Conservation (phyloP, 2,113 vertebrate genomes). For the Toxotes chatareus region DNA sequence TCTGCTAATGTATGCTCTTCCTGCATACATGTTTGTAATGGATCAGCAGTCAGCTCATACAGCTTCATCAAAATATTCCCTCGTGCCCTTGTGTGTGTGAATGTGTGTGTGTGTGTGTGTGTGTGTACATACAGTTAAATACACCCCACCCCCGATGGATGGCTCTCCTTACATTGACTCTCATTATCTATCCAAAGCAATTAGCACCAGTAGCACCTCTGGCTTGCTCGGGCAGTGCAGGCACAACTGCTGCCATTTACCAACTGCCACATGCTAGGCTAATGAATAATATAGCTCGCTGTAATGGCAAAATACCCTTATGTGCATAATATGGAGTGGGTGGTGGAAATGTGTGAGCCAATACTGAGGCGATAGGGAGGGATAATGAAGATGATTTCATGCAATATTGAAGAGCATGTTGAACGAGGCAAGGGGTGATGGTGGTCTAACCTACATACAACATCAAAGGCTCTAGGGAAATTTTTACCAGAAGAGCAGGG, state of each 20-base stretch:
- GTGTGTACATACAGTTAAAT: not conserved
- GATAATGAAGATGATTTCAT: constrained; percentile 54
- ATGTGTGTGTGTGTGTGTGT: not conserved
- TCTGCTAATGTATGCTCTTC: not conserved
- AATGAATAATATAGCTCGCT: constrained; percentile 63
- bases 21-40: constrained; percentile 4
- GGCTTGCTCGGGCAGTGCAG: not conserved
- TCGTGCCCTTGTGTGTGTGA: not conserved
- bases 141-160: constrained; percentile 3
- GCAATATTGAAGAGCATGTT: constrained; percentile 50
- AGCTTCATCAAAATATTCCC: not conserved
- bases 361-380: constrained; percentile 12
- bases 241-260: constrained; percentile 40
- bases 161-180: constrained; percentile 26
- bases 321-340: constrained; percentile 10
- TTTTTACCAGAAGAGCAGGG: not conserved
- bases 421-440: constrained; percentile 11
- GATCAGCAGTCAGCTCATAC: not conserved
- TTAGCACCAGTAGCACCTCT: constrained; percentile 49
- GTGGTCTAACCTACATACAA: constrained; percentile 13
- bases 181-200: constrained; percentile 54
- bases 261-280: constrained; percentile 45
- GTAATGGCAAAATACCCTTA: constrained; percentile 26
- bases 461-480: constrained; percentile 22
- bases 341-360: not conserved